Conservation (phyloP, 1,140 invertebrate genomes). For the Parapsyche elsis region DNA sequence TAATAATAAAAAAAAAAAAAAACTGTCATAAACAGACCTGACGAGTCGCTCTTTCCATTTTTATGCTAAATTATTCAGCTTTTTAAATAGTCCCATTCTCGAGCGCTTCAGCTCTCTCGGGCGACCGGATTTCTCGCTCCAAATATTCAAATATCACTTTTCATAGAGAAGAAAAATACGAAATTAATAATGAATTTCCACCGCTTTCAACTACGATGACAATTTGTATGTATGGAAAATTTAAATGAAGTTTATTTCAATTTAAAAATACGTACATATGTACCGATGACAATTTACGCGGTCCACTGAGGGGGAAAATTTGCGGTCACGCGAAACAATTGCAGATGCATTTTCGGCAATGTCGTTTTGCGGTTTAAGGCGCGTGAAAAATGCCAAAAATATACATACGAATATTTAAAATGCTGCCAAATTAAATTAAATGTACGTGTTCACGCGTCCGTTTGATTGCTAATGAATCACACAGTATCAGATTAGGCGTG, state of each 20-base stretch:
- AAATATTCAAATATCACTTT: constrained; percentile 32
- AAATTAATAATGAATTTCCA: constrained; percentile 10
- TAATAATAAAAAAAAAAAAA: constrained; percentile 15
- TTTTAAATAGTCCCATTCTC: constrained; percentile 34
- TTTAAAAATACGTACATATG: too few species aligned
- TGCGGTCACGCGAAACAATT: constrained; percentile 20
- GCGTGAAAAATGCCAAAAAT: too few species aligned
- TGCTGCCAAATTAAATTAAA: too few species aligned
- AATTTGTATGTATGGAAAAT: too few species aligned
- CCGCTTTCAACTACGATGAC: background rate
- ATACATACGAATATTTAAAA: too few species aligned
- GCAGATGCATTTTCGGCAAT: background rate
- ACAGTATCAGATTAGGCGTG: background rate
- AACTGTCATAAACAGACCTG: constrained; percentile 38
- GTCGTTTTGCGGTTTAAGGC: background rate
- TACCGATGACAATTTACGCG: background rate
- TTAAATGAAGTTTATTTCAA: background rate
- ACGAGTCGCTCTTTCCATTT: constrained; percentile 28
- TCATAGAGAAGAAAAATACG: background rate
- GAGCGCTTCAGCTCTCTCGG: background rate
- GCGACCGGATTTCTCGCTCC: constrained; percentile 24
- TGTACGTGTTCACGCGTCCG: too few species aligned
- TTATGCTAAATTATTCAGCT: constrained; percentile 39
- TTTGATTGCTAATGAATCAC: too few species aligned
- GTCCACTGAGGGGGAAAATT: background rate